These are phyloP conservation scores for Drosophila bipectinata DNA, from an alignment of 1,140 invertebrate genomes.

Conservation along the genomic window DNA sequence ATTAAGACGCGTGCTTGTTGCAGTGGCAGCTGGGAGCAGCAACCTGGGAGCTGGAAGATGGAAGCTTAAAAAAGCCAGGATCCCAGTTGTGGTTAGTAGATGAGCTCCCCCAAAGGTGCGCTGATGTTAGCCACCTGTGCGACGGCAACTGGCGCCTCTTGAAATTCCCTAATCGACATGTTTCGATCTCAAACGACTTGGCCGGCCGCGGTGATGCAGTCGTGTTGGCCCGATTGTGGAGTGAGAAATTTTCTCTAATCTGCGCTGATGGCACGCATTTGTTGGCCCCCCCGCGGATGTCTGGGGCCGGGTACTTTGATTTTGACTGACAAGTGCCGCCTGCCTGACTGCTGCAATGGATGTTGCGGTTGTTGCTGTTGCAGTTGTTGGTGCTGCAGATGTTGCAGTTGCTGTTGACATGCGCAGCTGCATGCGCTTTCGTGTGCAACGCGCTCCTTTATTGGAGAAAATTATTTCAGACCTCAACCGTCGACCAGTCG, in stretches of 20 bases:
- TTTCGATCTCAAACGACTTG: conserved; percentile 81
- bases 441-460: conserved; percentile 71
- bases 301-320: conserved; percentile 73
- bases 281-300: conserved; percentile 48
- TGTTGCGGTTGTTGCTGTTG: conserved; percentile 19
- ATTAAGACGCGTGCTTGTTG: conserved; percentile 82
- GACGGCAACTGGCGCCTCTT: conserved; percentile 78
- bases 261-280: conserved; percentile 75
- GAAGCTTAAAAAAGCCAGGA: conserved; percentile 3
- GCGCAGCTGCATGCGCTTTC: conserved; percentile 77
- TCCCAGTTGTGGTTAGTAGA: neutral
- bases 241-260: conserved; percentile 83
- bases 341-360: conserved; percentile 47
- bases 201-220: conserved; percentile 29
- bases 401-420: conserved; percentile 65
- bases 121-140: conserved; percentile 74
- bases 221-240: conserved; percentile 51
- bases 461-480: conserved; percentile 79
- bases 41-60: neutral
- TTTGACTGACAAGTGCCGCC: conserved; percentile 82
- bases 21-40: conserved; percentile 27
- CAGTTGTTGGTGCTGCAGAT: conserved; percentile 22
- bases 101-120: conserved; percentile 67
- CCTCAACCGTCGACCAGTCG: conserved; percentile 20
- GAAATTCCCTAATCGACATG: conserved; percentile 83